These are phyloP conservation scores for Pseudorhiza aurosa DNA, from an alignment of 30 jellyfish, hydroid and myxozoan species.

Conservation along the genomic window DNA sequence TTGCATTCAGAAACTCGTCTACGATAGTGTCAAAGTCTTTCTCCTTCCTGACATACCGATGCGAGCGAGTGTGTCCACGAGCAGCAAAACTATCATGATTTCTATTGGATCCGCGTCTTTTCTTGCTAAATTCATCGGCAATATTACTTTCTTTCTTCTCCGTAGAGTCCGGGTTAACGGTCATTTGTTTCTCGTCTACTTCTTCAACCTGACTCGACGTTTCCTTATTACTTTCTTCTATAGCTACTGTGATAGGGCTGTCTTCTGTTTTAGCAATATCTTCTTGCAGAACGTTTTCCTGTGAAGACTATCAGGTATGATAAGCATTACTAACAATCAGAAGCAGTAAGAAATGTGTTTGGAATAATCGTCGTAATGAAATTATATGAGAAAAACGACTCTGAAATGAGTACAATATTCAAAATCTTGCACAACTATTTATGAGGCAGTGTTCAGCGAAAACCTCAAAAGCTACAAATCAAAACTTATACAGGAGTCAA, in stretches of 20 bases:
- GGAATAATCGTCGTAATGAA: too few relatives aligned
- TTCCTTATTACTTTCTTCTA: not conserved
- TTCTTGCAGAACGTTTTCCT: too few relatives aligned
- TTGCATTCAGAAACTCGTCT: constrained; percentile 29
- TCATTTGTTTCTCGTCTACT: not conserved
- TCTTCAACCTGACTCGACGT: not conserved
- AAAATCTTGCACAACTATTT: too few relatives aligned
- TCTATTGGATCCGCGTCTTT: constrained; percentile 22
- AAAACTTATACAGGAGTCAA: too few relatives aligned
- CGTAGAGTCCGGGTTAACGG: not conserved
- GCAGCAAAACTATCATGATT: constrained; percentile 1
- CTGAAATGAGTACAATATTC: too few relatives aligned
- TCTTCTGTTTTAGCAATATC: not conserved
- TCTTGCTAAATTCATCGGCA: constrained; percentile 13
- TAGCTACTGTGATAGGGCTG: too few relatives aligned
- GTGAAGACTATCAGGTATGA: too few relatives aligned
- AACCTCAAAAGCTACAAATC: too few relatives aligned
- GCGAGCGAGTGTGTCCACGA: constrained; percentile 40
- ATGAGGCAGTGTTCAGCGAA: too few relatives aligned
- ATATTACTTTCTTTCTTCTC: not conserved
- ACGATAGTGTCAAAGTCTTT: constrained; percentile 43
- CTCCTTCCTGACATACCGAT: constrained; percentile 41
- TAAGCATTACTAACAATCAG: too few relatives aligned
- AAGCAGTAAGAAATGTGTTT: too few relatives aligned
- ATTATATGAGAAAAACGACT: too few relatives aligned